Percentiles rank a stretch among this genome's conserved stretches.
phyloP scores from a whole-genome alignment of 2,888 invertebrate species.

The Vanessa cardui region DNA sequence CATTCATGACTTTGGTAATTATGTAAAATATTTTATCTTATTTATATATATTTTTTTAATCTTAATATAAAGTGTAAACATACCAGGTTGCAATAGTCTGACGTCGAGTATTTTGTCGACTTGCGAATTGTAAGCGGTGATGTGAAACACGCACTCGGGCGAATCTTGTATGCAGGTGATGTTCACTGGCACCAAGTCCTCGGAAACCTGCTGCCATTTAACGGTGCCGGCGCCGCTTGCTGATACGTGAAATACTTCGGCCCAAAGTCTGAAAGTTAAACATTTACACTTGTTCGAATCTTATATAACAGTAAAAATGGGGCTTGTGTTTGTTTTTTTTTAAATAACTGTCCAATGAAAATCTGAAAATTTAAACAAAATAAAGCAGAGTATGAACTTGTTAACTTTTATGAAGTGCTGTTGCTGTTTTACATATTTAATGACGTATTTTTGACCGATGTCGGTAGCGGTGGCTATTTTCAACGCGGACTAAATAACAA shows the following conservation, averaged over 20 bases:
- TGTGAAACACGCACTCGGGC: conserved; percentile 98
- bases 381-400: too few relatives aligned
- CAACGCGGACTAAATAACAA: too few relatives aligned
- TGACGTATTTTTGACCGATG: too few relatives aligned
- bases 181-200: conserved; percentile 98
- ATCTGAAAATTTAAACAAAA: neutral
- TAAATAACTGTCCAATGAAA: neutral
- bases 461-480: too few relatives aligned
- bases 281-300: conserved; percentile 14
- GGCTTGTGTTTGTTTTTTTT: neutral
- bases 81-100: conserved; percentile 97
- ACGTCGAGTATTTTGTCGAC: conserved; percentile 99
- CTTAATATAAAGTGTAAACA: conserved; percentile 38
- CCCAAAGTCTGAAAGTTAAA: conserved; percentile 92
- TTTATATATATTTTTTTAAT: too few relatives aligned
- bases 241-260: conserved; percentile 98
- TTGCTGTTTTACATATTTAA: too few relatives aligned
- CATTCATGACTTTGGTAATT: too few relatives aligned
- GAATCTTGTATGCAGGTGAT: conserved; percentile 98
- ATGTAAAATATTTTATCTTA: too few relatives aligned
- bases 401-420: too few relatives aligned
- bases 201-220: conserved; percentile 98
- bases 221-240: conserved; percentile 96
- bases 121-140: conserved; percentile 99
- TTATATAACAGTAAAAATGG: neutral